Evolutionary conservation across 1,140 invertebrate species (phyloP).

Genomic region (Zaprionus kolodkinae): DNA sequence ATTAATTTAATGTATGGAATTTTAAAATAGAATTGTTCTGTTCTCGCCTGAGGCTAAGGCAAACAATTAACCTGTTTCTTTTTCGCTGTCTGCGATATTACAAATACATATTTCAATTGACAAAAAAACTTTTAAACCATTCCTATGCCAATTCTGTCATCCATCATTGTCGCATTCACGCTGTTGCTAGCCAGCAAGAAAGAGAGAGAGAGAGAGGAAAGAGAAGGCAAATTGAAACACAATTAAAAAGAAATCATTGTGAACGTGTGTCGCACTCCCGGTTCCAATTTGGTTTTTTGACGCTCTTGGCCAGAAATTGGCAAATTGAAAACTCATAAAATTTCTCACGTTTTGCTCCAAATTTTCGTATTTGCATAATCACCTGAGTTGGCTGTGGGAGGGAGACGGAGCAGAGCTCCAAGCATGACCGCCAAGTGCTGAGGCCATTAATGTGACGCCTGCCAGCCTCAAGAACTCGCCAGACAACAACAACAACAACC

Average conservation of each 20-base stretch:
- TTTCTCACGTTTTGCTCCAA: conserved; percentile 77
- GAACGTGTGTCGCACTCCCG: conserved; percentile 47
- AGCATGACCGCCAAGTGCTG: not conserved
- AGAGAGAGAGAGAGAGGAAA: not conserved
- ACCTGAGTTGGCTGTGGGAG: conserved; percentile 12
- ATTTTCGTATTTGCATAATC: conserved; percentile 69
- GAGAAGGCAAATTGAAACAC: conserved; percentile 1
- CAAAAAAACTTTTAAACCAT: conserved; percentile 13
- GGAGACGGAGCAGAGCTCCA: not conserved
- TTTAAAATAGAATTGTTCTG: conserved; percentile 22
- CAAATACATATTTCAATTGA: conserved; percentile 34
- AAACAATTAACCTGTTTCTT: conserved; percentile 36
- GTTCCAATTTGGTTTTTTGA: conserved; percentile 7
- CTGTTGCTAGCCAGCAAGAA: conserved; percentile 27
- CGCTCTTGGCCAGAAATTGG: conserved; percentile 46
- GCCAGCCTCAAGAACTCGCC: conserved; percentile 29
- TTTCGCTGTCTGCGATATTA: conserved; percentile 10
- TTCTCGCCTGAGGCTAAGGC: not conserved
- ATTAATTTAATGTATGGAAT: not conserved
- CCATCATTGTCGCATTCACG: not conserved
- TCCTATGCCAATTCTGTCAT: not conserved
- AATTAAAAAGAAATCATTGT: conserved; percentile 4
- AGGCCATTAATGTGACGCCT: conserved; percentile 35
- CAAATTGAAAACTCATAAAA: conserved; percentile 77
- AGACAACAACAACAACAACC: conserved; percentile 41